Evolutionary conservation across 2,888 invertebrate genomes (phyloP).

Genomic region (Notocelia uddmanniana): DNA sequence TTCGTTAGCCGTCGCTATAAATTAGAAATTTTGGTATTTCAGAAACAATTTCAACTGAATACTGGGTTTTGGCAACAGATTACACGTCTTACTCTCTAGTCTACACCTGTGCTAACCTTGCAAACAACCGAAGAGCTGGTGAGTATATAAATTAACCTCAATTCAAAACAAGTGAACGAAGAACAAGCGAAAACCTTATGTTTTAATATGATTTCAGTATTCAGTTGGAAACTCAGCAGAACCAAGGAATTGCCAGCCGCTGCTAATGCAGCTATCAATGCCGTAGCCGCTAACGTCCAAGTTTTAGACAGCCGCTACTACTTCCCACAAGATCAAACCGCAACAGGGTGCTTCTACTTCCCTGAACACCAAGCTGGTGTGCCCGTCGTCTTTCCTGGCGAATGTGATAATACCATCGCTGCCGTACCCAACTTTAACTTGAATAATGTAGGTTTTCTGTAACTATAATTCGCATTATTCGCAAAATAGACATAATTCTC

Average conservation of each 20-base stretch:
- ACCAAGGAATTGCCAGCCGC: not conserved
- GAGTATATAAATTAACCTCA: not conserved
- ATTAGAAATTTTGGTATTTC: slow-evolving; percentile 2
- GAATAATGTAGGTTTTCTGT: slow-evolving; percentile 10
- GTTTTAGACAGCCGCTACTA: slow-evolving; percentile 18
- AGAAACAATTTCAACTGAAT: slow-evolving; percentile 19
- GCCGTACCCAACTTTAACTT: slow-evolving; percentile 11
- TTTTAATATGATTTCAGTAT: slow-evolving; percentile 23
- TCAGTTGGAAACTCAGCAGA: slow-evolving; percentile 33
- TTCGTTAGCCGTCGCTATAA: not conserved
- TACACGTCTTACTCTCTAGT: slow-evolving; percentile 18
- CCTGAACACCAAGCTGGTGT: not conserved
- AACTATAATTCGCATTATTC: not conserved
- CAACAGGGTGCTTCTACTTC: slow-evolving; percentile 12
- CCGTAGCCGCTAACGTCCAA: slow-evolving; percentile 1
- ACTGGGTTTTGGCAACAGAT: slow-evolving; percentile 36
- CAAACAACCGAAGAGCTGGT: slow-evolving; percentile 15
- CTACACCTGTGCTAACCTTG: slow-evolving; percentile 24
- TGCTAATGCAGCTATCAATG: slow-evolving; percentile 13
- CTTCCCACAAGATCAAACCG: not conserved
- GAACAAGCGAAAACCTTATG: not conserved
- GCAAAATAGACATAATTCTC: too few relatives aligned
- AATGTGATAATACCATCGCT: slow-evolving; percentile 14
- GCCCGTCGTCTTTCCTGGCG: slow-evolving; percentile 16
- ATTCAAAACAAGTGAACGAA: not conserved